These are phyloP conservation scores for Andrena hattorfiana DNA, from an alignment of 2,888 invertebrate genomes.

Conservation along the genomic window DNA sequence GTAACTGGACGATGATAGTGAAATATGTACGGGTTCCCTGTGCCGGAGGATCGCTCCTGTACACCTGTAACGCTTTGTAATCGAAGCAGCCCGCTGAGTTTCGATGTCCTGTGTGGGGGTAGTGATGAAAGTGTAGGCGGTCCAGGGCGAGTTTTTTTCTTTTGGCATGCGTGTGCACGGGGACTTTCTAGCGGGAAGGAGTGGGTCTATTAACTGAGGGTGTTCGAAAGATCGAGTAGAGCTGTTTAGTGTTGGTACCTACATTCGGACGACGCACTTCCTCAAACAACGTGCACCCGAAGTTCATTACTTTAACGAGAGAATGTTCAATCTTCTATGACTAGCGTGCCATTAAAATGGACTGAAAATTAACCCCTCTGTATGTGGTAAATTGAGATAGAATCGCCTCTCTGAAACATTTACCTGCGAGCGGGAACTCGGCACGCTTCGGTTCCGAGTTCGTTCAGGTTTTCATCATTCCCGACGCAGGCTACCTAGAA, in stretches of 20 bases:
- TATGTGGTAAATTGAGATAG: not conserved
- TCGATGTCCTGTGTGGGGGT: constrained; percentile 21
- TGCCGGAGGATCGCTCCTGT: constrained; percentile 43
- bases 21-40: constrained; percentile 61
- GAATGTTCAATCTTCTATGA: not conserved
- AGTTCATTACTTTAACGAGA: not conserved
- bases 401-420: not conserved
- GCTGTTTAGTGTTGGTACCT: too few species aligned
- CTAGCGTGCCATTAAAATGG: not conserved
- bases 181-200: not conserved
- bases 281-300: not conserved
- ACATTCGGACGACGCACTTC: not conserved
- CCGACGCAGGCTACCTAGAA: constrained; percentile 26
- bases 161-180: not conserved
- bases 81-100: constrained; percentile 39
- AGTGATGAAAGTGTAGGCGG: constrained; percentile 21
- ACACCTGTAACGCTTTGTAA: constrained; percentile 63
- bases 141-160: not conserved
- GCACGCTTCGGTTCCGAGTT: not conserved
- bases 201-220: not conserved
- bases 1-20: constrained; percentile 66
- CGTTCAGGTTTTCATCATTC: not conserved
- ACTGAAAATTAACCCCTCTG: not conserved
- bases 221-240: not conserved
- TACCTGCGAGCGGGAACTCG: not conserved